Evolutionary conservation across 2,888 invertebrate species (phyloP).

Genomic region (Nephrotoma guestfalica): DNA sequence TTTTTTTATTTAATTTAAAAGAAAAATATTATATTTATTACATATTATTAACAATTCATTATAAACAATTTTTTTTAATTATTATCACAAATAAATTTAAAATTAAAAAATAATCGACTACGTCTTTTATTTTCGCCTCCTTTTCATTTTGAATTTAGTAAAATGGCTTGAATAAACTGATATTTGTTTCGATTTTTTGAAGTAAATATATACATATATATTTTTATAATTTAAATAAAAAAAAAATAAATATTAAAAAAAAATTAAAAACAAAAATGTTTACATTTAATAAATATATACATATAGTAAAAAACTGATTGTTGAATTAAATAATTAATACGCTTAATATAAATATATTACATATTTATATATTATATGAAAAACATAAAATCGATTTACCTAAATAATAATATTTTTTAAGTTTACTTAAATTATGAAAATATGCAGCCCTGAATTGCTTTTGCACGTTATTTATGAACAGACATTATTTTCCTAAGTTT

Average conservation of each 20-base stretch:
- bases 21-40: not conserved
- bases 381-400: not conserved
- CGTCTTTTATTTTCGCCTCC: not conserved
- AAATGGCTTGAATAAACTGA: slow-evolving; percentile 3
- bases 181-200: not conserved
- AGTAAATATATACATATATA: not conserved
- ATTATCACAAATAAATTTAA: not conserved
- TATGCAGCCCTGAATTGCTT: not conserved
- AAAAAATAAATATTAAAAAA: not conserved
- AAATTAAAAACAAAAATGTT: not conserved
- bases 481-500: not conserved
- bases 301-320: not conserved
- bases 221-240: slow-evolving; percentile 1
- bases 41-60: not conserved
- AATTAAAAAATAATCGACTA: not conserved
- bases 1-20: not conserved
- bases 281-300: not conserved
- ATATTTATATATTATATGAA: not conserved
- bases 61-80: not conserved
- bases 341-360: not conserved
- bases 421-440: not conserved
- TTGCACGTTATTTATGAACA: not conserved
- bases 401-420: not conserved
- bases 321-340: not conserved
- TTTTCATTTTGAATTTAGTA: not conserved